Evolutionary conservation across 37 sponge, comb jelly and placozoan species (phyloP), one percentile per base, ranked within the genome.

Genomic region (Axinella damicornis): DNA sequence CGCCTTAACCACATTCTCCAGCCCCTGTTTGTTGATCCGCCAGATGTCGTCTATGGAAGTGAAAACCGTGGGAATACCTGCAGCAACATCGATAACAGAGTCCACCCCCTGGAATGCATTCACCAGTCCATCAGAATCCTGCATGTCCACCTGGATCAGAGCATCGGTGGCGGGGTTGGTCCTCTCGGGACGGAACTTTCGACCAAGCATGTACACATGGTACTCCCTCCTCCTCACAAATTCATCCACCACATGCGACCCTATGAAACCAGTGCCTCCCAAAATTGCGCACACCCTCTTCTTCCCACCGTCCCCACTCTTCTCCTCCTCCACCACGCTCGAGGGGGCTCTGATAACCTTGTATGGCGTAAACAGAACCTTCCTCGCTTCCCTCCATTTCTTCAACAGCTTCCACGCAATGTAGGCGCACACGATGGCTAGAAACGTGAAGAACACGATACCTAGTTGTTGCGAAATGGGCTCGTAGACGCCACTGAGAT

Each of bases 221-320:
- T 82, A 89, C 5, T 75, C 73, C 0, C 73, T 56, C 52, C 79
- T 64, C 21, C 31, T 37, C 27, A 93, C 62, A 14, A 93, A 79
- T 34, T 82, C 79, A 31, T 93, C 69, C 36, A 89, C 94, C 18
- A 93, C 72, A 69, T 89, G 86, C 31, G 73, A 78, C 33, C 94
- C 94, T 53, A 93, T 56, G 54, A 93, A 89, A 12, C 94, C 94
- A 56, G 84, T 93, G 15, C 82, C 82, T 70, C 72, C 82, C 5
- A 82, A 39, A 12, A 71, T 71, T 11, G 72, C 71, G 40, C 82
- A 69, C n/a, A 59, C 53, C 38, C 72, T 57, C 28, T 69, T 32
- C 34, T 69, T 32, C 12, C 15, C 13, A 9, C 31, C 68, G 14
- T 13, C 68, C 18, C 27, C 62, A 27, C 62, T 61, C 12, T 2